A percentile compares a stretch with the other conserved stretches of the same genome.
Evolutionary conservation across 2,888 invertebrate genomes (phyloP).

Genomic region (Parthenolecanium corni): DNA sequence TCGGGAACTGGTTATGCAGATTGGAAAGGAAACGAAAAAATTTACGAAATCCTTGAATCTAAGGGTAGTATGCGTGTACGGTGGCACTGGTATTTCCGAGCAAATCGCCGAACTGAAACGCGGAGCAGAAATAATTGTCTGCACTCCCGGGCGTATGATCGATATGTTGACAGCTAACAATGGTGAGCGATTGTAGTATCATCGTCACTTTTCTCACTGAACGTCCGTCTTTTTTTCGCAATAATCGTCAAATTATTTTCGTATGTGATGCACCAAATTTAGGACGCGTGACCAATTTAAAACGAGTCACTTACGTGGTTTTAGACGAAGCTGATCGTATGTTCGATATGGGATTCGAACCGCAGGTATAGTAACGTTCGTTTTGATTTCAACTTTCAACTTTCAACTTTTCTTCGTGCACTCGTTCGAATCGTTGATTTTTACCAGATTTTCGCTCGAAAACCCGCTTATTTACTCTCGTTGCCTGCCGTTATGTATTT

Average conservation of each 20-base stretch:
- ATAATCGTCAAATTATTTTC: not conserved
- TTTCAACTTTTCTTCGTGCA: too few relatives aligned
- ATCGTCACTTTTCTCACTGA: not conserved
- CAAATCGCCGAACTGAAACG: constrained; percentile 83
- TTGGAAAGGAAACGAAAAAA: constrained; percentile 87
- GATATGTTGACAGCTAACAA: constrained; percentile 99
- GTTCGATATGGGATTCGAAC: constrained; percentile 99
- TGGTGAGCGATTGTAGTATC: constrained; percentile 46
- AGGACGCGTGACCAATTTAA: constrained; percentile 84
- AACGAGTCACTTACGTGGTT: constrained; percentile 94
- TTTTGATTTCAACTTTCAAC: not conserved
- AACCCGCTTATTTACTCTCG: too few relatives aligned
- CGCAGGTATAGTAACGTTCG: constrained; percentile 56
- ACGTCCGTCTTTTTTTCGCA: not conserved
- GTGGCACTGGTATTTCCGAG: constrained; percentile 93
- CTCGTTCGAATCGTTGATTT: too few relatives aligned
- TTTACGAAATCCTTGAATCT: constrained; percentile 81
- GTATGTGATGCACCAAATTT: not conserved
- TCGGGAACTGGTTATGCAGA: constrained; percentile 96
- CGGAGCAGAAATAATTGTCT: constrained; percentile 96
- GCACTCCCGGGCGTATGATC: constrained; percentile 98
- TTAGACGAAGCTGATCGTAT: constrained; percentile 98
- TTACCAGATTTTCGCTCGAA: too few relatives aligned
- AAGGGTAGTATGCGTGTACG: constrained; percentile 91
- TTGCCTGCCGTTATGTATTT: too few relatives aligned